Evolutionary conservation across 2,113 vertebrate species (phyloP), one percentile per base, ranked within the genome.

Genomic region (Myodes glareolus): DNA sequence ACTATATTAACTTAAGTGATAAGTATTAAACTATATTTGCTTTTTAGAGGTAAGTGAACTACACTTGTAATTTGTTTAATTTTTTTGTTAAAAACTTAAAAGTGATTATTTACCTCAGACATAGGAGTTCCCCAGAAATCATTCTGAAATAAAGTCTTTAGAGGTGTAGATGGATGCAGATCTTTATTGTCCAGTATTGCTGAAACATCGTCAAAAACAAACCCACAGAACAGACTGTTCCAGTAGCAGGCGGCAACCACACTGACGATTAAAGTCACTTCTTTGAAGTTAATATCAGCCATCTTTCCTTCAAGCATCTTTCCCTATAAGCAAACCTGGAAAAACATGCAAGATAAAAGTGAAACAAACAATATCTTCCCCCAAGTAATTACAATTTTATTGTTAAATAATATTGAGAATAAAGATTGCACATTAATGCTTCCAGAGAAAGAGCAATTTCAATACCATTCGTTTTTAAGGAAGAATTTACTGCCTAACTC

Each of bases 101-200:
- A 65, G 17, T 65, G 91, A 81, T 39, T 61, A 93, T 86, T 98
- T 98, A 99, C 99, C 99, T 99, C 99, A 78, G 99, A 99, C 99
- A 99, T 99, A 25, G 99, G 99, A 16, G 99, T 99, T 84, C 99
- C 99, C 99, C 99, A 99, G 98, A 99, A 99, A 97, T 99, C 99
- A 99, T 99, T 99, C 95, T 99, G 99, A 97, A 99, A 99, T 12
- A 99, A 99, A 97, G 99, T 99, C 98, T 98, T 99, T 89, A 99
- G 94, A 0, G 99, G 99, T n/a, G 99, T 99, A 42, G 99, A 98
- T 84, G 99, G 99, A 94, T 99, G 99, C 3, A 99, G 98, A 98
- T 99, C 99, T 99, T 99, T 99, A 98, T 99, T 99, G 98, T 99
- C 99, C 96, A 99, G 98, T 98, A 99, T 99, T 0, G 99, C 99